Conservation (phyloP, 2,113 vertebrate genomes). For the Haliaeetus leucogaster region DNA sequence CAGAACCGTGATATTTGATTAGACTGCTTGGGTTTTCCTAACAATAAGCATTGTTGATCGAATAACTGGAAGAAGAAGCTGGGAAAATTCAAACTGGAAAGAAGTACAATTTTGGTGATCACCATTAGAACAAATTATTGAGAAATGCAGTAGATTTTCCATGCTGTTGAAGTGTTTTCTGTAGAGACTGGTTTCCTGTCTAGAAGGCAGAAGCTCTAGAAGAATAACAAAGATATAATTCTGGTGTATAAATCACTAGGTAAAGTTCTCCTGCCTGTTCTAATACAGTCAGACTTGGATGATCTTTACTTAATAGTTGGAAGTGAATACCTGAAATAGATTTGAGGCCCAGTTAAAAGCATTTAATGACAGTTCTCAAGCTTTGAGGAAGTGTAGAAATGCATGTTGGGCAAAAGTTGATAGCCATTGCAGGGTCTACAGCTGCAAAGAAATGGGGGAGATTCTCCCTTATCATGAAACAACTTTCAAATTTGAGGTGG, state of each 20-base stretch:
- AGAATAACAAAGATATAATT: not conserved
- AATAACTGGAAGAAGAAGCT: not conserved
- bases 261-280: not conserved
- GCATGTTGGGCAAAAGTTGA: not conserved
- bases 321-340: not conserved
- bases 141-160: not conserved
- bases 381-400: not conserved
- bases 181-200: not conserved
- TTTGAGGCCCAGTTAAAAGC: not conserved
- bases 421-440: not conserved
- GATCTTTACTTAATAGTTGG: not conserved
- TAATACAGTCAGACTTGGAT: not conserved
- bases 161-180: not conserved
- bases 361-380: not conserved
- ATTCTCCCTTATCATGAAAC: not conserved
- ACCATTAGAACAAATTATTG: not conserved
- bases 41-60: not conserved
- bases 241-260: not conserved
- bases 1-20: not conserved
- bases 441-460: not conserved
- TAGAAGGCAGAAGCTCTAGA: not conserved
- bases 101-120: not conserved
- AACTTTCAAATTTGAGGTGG: not conserved
- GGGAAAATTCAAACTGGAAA: not conserved
- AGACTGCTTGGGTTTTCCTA: not conserved